Conservation (phyloP, 2,797 vertebrate species). For the Typhlichthys eigenmanni region DNA sequence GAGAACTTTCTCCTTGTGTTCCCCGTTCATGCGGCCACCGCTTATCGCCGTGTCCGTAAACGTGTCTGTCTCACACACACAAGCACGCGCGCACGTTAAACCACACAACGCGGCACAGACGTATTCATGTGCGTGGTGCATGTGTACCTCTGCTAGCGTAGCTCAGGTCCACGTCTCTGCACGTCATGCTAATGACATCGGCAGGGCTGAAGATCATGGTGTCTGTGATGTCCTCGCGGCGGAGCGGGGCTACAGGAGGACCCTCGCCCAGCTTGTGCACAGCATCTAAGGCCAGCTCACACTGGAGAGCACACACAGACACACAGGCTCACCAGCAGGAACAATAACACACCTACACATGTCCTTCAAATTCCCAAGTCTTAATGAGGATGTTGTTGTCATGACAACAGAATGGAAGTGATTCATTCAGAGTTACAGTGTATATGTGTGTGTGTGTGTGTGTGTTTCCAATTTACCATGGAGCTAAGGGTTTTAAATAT, state of each 20-base stretch:
- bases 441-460: background rate
- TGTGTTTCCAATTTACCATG: slow-evolving; percentile 75
- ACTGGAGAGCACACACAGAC: slow-evolving; percentile 63
- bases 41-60: slow-evolving; percentile 90
- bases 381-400: no score
- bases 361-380: background rate
- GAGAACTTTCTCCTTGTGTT: slow-evolving; percentile 91
- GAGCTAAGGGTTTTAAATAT: slow-evolving; percentile 93
- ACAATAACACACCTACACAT: background rate
- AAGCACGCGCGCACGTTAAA: slow-evolving; percentile 14
- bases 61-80: slow-evolving; percentile 74
- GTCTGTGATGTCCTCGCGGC: slow-evolving; percentile 90
- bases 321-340: background rate
- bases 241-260: slow-evolving; percentile 67
- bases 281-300: slow-evolving; percentile 91
- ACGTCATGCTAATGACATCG: slow-evolving; percentile 88
- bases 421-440: background rate
- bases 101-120: slow-evolving; percentile 6
- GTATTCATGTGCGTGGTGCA: background rate
- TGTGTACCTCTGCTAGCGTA: slow-evolving; percentile 87
- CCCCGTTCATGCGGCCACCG: slow-evolving; percentile 86
- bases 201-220: slow-evolving; percentile 91
- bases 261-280: slow-evolving; percentile 82
- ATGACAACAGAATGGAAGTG: no score
- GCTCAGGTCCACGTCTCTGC: slow-evolving; percentile 91